Evolutionary conservation across 2,113 vertebrate genomes (phyloP), one percentile per base, ranked within the genome.

Genomic region (Carlito syrichta): DNA sequence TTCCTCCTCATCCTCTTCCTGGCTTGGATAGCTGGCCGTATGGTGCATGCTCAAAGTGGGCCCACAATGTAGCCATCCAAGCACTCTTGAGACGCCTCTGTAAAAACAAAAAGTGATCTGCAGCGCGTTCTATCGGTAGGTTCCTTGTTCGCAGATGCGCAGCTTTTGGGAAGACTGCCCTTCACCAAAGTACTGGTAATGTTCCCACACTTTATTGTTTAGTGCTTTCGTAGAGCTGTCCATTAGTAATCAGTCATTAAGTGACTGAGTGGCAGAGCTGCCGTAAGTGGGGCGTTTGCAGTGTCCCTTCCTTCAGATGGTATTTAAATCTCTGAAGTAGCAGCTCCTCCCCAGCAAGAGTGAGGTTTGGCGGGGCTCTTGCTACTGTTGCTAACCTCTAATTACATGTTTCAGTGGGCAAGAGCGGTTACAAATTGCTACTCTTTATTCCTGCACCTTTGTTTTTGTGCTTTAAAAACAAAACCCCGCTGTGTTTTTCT

Each of bases 161-260:
- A 27, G n/a, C 56, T 58, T 58, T 79, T 66, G 69, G 30, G 48
- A 32, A 38, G 1, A 62, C 22, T 48, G 56, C 12, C 22, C 0
- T 5, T 81, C 83, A 25, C 81, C 66, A 13, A 6, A 7, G 76
- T 17, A 0, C 20, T 35, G 45, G 69, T 62, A 0, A 3, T 2
- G 3, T 54, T 56, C 13, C 40, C 27, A 12, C 22, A 23, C 30
- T 20, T 60, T 16, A 0, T 6, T 45, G 58, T 27, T 6, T 0
- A n/a, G 71, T 77, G 5, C 25, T 35, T 43, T 10, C 1, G 0
- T 23, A 2, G 3, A 5, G 66, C 38, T 30, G 63, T 4, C 14
- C 0, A 1, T 13, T 27, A 32, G 27, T 13, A 0, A 6, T 20
- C 38, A 0, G 58, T n/a, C 58, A 0, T 23, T 0, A 0, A 30